Evolutionary conservation across 2,113 vertebrate species (phyloP).

Genomic region (Myocastor coypus): DNA sequence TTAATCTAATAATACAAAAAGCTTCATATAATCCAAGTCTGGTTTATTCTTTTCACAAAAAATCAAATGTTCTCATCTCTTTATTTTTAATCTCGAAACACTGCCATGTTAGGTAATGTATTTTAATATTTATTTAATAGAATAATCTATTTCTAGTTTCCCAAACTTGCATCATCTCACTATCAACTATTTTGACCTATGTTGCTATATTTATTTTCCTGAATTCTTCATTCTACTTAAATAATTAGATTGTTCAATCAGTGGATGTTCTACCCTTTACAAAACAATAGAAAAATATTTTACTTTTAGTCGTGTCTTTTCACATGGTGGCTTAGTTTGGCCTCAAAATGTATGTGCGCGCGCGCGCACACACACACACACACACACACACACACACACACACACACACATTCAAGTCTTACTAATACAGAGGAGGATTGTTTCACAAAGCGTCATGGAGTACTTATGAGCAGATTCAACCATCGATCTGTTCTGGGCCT

Average conservation of each 20-base stretch:
- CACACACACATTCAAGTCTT: neutral
- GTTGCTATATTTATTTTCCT: neutral
- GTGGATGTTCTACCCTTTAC: neutral
- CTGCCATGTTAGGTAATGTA: neutral
- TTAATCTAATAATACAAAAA: neutral
- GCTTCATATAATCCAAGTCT: neutral
- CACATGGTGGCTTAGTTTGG: neutral
- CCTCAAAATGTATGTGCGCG: neutral
- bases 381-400: neutral
- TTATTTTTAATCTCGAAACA: neutral
- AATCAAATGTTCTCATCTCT: neutral
- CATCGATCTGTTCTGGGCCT: neutral
- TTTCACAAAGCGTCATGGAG: rapidly evolving
- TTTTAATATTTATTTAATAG: too few relatives aligned
- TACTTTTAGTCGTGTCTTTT: neutral
- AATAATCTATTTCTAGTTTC: neutral
- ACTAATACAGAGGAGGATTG: neutral
- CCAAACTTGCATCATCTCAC: neutral
- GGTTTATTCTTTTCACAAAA: neutral
- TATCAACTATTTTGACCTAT: neutral
- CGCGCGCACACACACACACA: neutral
- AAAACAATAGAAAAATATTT: neutral
- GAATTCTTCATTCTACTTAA: neutral
- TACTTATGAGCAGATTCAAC: neutral
- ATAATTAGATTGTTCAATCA: slow-evolving; percentile 10